These are phyloP conservation scores for Oostethus manadensis DNA, from an alignment of 2,113 vertebrate species.

Conservation along the genomic window DNA sequence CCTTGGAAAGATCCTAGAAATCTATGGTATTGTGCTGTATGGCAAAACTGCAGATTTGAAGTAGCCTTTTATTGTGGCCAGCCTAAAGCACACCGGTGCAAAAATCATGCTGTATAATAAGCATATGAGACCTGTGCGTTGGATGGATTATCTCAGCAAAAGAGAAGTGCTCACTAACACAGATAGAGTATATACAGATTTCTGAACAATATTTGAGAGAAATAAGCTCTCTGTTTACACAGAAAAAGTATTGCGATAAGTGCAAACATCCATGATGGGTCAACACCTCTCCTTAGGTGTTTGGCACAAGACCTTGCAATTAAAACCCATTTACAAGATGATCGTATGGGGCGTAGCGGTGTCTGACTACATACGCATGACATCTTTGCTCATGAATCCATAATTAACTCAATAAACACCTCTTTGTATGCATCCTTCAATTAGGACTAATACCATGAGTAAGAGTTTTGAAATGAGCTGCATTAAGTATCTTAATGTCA, in stretches of 20 bases:
- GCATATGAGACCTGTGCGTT: too few species aligned
- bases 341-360: background rate
- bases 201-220: too few species aligned
- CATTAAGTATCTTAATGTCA: slow-evolving; percentile 12
- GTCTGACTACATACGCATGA: background rate
- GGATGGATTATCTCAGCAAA: too few species aligned
- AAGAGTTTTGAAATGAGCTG: slow-evolving; percentile 19
- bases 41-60: too few species aligned
- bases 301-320: background rate
- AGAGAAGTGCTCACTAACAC: too few species aligned
- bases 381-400: slow-evolving; percentile 6
- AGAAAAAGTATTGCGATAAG: background rate
- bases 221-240: too few species aligned
- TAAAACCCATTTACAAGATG: background rate
- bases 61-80: too few species aligned
- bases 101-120: too few species aligned
- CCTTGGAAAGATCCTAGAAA: too few species aligned
- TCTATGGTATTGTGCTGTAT: too few species aligned
- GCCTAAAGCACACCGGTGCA: too few species aligned
- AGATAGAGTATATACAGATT: too few species aligned
- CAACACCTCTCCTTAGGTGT: background rate
- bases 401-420: slow-evolving; percentile 17
- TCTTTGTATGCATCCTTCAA: background rate
- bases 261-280: background rate
- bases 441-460: slow-evolving; percentile 14